Percentiles rank a stretch among this genome's conserved stretches.
Evolutionary conservation across 2,797 vertebrate species (phyloP).

Genomic region (Sebastes oblongus): DNA sequence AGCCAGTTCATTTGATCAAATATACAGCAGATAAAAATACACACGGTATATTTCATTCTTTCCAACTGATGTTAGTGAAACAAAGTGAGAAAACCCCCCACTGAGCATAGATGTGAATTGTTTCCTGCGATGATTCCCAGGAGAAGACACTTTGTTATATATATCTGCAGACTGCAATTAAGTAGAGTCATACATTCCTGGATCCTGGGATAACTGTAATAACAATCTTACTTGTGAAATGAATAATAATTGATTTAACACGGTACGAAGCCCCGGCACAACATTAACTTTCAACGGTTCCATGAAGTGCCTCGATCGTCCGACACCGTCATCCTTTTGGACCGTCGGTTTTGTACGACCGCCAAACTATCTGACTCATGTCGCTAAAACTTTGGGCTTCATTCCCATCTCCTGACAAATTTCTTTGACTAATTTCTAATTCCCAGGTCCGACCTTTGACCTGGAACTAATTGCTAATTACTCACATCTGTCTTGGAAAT

Average conservation of each 20-base stretch:
- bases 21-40: not conserved
- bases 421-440: conserved; percentile 25
- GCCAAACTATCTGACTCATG: conserved; percentile 29
- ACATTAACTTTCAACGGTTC: not conserved
- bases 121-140: not conserved
- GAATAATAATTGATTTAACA: conserved; percentile 8
- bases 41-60: not conserved
- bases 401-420: not conserved
- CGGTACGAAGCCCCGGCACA: not conserved
- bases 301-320: not conserved
- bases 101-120: not conserved
- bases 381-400: conserved; percentile 4
- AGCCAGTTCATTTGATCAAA: not conserved
- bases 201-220: not conserved
- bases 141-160: not conserved
- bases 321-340: conserved; percentile 6
- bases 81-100: not conserved
- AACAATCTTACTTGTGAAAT: conserved; percentile 1
- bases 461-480: conserved; percentile 41
- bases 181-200: not conserved
- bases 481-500: conserved; percentile 13
- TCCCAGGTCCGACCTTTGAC: conserved; percentile 30
- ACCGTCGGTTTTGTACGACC: not conserved
- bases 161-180: conserved; percentile 6
- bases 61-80: not conserved